These are phyloP conservation scores for Drosophila lacertosa DNA, from an alignment of 1,140 invertebrate genomes.

Conservation along the genomic window DNA sequence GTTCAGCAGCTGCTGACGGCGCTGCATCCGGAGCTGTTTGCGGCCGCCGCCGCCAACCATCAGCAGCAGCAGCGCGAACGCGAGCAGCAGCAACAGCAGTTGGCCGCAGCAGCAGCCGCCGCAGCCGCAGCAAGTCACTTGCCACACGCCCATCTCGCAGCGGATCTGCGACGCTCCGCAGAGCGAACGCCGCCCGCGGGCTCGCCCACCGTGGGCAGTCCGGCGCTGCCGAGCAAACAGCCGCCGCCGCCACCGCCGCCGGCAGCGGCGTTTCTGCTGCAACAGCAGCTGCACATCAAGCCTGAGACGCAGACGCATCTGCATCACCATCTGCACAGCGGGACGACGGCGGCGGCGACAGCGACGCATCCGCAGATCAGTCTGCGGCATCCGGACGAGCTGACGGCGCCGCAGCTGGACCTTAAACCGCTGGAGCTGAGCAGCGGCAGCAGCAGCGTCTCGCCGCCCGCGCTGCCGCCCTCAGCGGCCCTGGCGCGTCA, in stretches of 20 bases:
- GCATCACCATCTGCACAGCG: constrained; percentile 60
- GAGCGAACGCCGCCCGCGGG: constrained; percentile 54
- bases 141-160: constrained; percentile 60
- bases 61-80: constrained; percentile 72
- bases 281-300: constrained; percentile 79
- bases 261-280: constrained; percentile 70
- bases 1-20: constrained; percentile 81
- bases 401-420: constrained; percentile 72
- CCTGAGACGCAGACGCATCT: constrained; percentile 76
- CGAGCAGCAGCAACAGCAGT: constrained; percentile 30
- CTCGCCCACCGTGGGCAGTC: constrained; percentile 58
- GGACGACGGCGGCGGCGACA: constrained; percentile 16
- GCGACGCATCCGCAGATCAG: constrained; percentile 66
- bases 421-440: constrained; percentile 66
- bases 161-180: constrained; percentile 65
- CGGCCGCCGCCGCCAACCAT: constrained; percentile 77
- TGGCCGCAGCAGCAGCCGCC: constrained; percentile 36
- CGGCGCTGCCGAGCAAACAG: constrained; percentile 55
- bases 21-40: constrained; percentile 79
- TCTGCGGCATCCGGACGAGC: constrained; percentile 70
- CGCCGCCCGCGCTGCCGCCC: constrained; percentile 62
- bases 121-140: constrained; percentile 50
- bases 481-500: constrained; percentile 53
- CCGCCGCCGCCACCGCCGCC: constrained; percentile 49
- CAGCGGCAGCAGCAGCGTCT: constrained; percentile 43